Percentiles rank a stretch among this genome's conserved stretches.
phyloP scores from a whole-genome alignment of 2,113 vertebrate species.

The Erpornis zantholeuca region DNA sequence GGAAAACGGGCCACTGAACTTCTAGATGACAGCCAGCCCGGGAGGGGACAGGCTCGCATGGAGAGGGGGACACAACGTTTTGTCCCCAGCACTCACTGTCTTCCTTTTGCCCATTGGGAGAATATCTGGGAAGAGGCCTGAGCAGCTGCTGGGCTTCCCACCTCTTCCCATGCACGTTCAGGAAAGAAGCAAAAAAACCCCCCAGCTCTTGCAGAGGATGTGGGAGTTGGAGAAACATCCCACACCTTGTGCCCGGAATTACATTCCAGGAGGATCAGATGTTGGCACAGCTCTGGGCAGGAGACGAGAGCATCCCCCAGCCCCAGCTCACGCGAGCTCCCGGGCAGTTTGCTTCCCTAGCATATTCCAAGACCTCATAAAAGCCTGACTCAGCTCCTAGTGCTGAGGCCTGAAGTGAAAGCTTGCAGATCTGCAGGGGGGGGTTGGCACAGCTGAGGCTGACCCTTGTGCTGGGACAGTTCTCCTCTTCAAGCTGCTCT shows the following conservation, averaged over 20 bases:
- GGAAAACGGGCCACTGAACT: background rate
- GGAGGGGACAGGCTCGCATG: background rate
- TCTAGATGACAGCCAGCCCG: background rate
- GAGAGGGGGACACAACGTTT: fast-evolving
- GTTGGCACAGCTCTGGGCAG: background rate
- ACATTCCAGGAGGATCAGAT: background rate
- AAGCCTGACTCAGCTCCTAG: conserved; percentile 40
- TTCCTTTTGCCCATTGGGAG: background rate
- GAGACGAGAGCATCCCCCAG: background rate
- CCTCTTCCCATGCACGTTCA: background rate
- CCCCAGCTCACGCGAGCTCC: background rate
- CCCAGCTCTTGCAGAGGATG: background rate
- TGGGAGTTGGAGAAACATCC: background rate
- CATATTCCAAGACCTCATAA: conserved; percentile 16
- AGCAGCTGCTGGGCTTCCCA: background rate
- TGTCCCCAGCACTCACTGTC: background rate
- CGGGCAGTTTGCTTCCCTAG: background rate
- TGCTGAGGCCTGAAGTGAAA: conserved; percentile 27
- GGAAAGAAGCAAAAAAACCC: background rate
- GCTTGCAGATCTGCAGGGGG: background rate
- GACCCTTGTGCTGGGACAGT: background rate
- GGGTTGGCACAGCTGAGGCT: background rate
- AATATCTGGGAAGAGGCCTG: background rate
- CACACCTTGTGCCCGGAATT: background rate
- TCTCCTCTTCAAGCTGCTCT: background rate